A percentile compares a stretch with the other conserved stretches of the same genome.
These are phyloP conservation scores for Drosophila pseudotakahashii DNA, from an alignment of 2,888 invertebrate species.

Conservation along the genomic window DNA sequence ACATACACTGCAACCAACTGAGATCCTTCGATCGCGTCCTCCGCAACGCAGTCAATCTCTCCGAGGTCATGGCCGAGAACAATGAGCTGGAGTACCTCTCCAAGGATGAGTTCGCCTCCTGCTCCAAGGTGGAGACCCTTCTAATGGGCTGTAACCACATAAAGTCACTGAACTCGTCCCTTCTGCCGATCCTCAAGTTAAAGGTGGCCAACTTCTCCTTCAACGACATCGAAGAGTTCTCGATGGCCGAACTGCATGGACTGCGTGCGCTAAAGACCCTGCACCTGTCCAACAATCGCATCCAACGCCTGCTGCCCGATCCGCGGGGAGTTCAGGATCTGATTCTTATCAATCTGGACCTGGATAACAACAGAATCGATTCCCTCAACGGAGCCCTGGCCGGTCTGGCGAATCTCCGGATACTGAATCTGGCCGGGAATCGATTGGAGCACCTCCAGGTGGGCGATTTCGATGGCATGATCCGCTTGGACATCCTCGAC, in stretches of 20 bases:
- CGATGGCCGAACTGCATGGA: constrained; percentile 91
- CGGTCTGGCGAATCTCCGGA: constrained; percentile 89
- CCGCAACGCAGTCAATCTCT: constrained; percentile 88
- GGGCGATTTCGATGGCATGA: constrained; percentile 91
- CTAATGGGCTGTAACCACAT: constrained; percentile 90
- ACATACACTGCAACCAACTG: constrained; percentile 90
- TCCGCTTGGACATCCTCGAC: constrained; percentile 90
- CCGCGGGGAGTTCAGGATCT: constrained; percentile 92
- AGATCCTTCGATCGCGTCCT: constrained; percentile 89
- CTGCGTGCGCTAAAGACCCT: constrained; percentile 89
- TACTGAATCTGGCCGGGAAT: constrained; percentile 91
- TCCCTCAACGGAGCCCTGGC: constrained; percentile 90
- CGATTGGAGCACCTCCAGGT: constrained; percentile 89
- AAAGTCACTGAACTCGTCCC: constrained; percentile 89
- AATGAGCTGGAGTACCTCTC: constrained; percentile 91
- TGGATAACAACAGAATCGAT: constrained; percentile 90
- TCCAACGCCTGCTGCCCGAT: constrained; percentile 88
- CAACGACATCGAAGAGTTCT: constrained; percentile 91
- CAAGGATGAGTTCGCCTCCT: constrained; percentile 90
- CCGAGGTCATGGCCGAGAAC: constrained; percentile 88
- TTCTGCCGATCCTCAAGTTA: constrained; percentile 88
- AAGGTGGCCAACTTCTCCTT: constrained; percentile 90
- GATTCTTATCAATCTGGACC: constrained; percentile 88
- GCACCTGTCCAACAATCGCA: constrained; percentile 91
- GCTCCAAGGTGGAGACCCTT: constrained; percentile 88